These are phyloP conservation scores for Eidolon helvum DNA, from an alignment of 2,113 vertebrate species.

Conservation along the genomic window DNA sequence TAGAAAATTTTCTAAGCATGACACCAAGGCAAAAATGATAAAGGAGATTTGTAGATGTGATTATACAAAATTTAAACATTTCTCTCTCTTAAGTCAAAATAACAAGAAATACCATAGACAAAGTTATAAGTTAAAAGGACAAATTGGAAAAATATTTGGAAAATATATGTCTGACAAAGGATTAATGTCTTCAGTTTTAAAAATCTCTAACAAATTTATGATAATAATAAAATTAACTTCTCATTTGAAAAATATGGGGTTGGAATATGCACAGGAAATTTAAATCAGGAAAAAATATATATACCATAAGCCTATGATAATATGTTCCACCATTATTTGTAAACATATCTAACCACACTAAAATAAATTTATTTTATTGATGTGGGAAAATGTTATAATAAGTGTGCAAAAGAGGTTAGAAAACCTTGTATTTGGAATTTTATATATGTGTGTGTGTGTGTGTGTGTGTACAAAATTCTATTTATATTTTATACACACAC, in stretches of 20 bases:
- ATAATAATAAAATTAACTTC: neutral
- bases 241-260: neutral
- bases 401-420: neutral
- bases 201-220: neutral
- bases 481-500: no score
- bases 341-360: neutral
- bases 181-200: neutral
- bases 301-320: neutral
- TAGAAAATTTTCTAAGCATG: neutral
- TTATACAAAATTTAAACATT: slow-evolving; percentile 14
- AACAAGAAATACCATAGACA: neutral
- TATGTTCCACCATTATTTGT: neutral
- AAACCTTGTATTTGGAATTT: neutral
- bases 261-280: neutral
- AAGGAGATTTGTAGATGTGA: neutral
- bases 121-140: neutral
- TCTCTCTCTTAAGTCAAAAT: neutral
- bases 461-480: no score
- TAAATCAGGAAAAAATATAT: neutral
- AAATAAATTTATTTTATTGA: neutral
- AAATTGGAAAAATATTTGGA: slow-evolving; percentile 21
- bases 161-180: neutral
- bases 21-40: neutral
- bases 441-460: no score
- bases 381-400: neutral